Conservation (phyloP, 1,140 invertebrate genomes). For the Drosophila murphyi region DNA sequence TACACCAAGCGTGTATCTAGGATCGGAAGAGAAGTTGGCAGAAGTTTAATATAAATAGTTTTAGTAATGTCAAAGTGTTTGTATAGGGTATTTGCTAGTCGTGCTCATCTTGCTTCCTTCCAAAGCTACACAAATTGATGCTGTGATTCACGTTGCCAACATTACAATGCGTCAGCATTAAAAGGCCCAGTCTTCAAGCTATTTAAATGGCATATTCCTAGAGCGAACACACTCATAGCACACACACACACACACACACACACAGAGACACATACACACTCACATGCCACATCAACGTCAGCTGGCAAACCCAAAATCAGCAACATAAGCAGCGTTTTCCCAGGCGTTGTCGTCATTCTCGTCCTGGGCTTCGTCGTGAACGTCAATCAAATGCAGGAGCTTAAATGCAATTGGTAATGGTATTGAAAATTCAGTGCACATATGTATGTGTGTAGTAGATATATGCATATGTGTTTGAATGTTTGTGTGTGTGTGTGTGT, state of each 20-base stretch:
- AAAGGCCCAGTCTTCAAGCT: constrained; percentile 30
- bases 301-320: constrained; percentile 43
- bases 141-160: constrained; percentile 15
- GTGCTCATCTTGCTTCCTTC: neutral
- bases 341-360: constrained; percentile 21
- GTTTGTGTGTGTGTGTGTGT: constrained; percentile 6
- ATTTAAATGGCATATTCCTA: constrained; percentile 39
- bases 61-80: no score
- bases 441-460: constrained; percentile 1
- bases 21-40: no score
- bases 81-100: neutral
- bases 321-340: constrained; percentile 31
- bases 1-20: no score
- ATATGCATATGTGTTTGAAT: neutral
- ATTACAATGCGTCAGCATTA: constrained; percentile 31
- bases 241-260: constrained; percentile 1
- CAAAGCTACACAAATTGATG: constrained; percentile 3
- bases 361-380: constrained; percentile 27
- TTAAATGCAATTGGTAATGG: constrained; percentile 46
- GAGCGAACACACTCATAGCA: neutral
- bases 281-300: constrained; percentile 41
- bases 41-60: no score
- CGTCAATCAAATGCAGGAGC: constrained; percentile 59
- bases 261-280: neutral
- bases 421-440: constrained; percentile 27